Conservation (phyloP, 2,797 vertebrate genomes). For the Alectoris magna region DNA sequence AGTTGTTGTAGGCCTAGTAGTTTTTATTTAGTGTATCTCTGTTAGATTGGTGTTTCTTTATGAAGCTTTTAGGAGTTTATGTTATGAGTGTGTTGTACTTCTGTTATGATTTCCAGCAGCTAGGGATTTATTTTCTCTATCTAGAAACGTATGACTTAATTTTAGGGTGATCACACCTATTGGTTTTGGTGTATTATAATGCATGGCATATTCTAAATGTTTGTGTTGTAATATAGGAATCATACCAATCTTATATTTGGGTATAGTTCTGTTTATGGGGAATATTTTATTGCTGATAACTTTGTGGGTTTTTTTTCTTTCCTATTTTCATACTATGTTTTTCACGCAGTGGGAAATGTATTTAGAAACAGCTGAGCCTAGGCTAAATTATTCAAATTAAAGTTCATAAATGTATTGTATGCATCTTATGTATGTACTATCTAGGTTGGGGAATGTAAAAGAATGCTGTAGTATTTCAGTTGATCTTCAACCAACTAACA, state of each 20-base stretch:
- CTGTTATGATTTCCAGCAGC: neutral
- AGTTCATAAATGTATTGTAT: neutral
- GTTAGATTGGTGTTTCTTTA: neutral
- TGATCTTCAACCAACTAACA: neutral
- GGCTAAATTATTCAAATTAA: neutral
- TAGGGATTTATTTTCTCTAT: neutral
- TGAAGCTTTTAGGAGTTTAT: neutral
- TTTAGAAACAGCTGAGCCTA: neutral
- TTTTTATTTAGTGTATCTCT: neutral
- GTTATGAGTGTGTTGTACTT: fast-evolving
- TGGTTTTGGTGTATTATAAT: neutral
- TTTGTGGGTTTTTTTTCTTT: neutral
- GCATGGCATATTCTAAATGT: neutral
- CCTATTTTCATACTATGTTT: neutral
- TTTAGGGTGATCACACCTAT: neutral
- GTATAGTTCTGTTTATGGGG: neutral
- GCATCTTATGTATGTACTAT: neutral
- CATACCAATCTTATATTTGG: neutral
- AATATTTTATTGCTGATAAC: neutral
- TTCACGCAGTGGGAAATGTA: neutral
- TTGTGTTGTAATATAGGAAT: neutral
- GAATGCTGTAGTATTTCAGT: neutral
- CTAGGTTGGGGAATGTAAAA: neutral
- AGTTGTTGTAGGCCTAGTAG: fast-evolving
- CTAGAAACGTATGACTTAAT: neutral